Conservation (phyloP, 2,113 vertebrate genomes). For the Nibea coibor region DNA sequence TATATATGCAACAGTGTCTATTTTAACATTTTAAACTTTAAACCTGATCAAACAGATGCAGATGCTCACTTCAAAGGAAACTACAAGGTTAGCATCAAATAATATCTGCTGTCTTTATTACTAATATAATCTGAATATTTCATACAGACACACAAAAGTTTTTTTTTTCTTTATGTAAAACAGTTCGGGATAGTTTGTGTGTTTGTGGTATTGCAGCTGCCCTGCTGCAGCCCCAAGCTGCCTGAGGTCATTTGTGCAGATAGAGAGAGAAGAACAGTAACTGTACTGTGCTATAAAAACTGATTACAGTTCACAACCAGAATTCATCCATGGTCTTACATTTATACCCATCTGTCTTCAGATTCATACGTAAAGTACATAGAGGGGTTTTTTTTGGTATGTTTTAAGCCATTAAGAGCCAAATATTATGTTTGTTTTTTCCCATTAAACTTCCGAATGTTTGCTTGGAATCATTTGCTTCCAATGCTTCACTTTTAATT, state of each 20-base stretch:
- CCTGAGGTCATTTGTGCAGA: conserved; percentile 18
- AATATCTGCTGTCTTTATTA: not conserved
- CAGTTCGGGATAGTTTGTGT: not conserved
- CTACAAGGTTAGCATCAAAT: not conserved
- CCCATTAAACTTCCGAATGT: not conserved
- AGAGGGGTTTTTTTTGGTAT: too few relatives aligned
- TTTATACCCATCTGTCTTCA: conserved; percentile 22
- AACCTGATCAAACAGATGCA: not conserved
- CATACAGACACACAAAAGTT: not conserved
- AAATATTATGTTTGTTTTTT: conserved; percentile 3
- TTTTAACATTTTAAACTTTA: not conserved
- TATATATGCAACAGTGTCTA: not conserved
- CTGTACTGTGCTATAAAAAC: conserved; percentile 33
- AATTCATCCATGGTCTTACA: conserved; percentile 10
- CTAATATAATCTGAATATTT: not conserved
- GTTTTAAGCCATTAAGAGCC: not conserved
- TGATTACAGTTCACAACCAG: conserved; percentile 39
- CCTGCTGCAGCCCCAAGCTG: not conserved
- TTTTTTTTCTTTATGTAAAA: not conserved
- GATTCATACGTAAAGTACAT: not conserved
- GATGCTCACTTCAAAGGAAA: too few relatives aligned
- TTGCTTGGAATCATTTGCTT: conserved; percentile 62
- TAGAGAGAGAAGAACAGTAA: conserved; percentile 35
- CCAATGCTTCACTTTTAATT: conserved; percentile 71
- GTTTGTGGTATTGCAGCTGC: not conserved